Percentiles rank a stretch among this genome's conserved stretches.
Evolutionary conservation across 2,113 vertebrate genomes (phyloP).

Genomic region (Micronycteris hirsuta): DNA sequence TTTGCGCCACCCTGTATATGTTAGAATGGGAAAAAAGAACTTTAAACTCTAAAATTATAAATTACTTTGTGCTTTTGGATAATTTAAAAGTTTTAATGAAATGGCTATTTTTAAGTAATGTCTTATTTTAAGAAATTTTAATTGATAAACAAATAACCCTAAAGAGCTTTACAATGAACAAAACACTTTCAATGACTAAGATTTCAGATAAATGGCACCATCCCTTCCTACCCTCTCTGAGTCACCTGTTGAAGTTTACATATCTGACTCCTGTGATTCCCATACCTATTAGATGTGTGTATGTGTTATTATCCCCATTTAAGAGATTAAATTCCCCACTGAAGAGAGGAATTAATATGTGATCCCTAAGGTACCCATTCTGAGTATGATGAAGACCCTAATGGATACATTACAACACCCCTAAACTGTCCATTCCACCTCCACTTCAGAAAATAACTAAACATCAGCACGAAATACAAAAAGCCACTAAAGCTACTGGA

Average conservation of each 20-base stretch:
- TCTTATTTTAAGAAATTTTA: neutral
- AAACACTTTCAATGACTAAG: neutral
- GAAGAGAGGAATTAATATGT: neutral
- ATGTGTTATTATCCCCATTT: neutral
- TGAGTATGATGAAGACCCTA: neutral
- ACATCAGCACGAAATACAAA: neutral
- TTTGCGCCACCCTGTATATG: neutral
- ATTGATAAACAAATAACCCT: neutral
- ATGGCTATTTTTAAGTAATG: neutral
- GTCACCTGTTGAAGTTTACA: neutral
- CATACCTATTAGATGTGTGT: neutral
- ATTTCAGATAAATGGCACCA: neutral
- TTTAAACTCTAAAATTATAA: neutral
- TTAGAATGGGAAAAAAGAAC: neutral
- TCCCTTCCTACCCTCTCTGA: neutral
- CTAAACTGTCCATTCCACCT: neutral
- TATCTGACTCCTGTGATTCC: neutral
- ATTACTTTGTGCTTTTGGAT: neutral
- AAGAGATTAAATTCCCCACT: too few relatives aligned
- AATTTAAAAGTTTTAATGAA: neutral
- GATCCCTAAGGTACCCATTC: neutral
- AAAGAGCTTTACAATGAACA: neutral
- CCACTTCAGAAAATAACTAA: neutral
- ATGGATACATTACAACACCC: neutral
- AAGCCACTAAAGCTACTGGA: neutral